These are phyloP conservation scores for Epinotia bilunana DNA, from an alignment of 2,888 invertebrate species.

Conservation along the genomic window DNA sequence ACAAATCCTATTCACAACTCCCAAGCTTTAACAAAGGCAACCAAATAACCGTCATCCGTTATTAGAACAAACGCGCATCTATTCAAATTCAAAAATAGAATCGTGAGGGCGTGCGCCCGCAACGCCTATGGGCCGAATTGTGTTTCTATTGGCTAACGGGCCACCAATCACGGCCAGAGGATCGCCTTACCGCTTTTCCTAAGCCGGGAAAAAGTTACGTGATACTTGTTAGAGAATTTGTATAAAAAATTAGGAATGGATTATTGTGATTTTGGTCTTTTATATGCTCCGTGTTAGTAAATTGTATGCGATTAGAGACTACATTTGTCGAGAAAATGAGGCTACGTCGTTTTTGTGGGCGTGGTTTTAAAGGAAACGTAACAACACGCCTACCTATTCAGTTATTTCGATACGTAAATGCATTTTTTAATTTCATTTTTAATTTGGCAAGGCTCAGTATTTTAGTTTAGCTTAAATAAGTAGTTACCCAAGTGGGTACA, in stretches of 20 bases:
- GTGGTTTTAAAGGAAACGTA: slow-evolving; percentile 11
- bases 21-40: slow-evolving; percentile 18
- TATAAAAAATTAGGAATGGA: not conserved
- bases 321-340: not conserved
- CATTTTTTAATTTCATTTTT: not conserved
- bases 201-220: slow-evolving; percentile 51
- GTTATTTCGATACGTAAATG: not conserved
- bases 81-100: slow-evolving; percentile 78
- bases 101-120: slow-evolving; percentile 74
- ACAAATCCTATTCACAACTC: slow-evolving; percentile 27
- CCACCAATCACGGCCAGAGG: slow-evolving; percentile 74
- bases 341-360: not conserved
- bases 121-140: slow-evolving; percentile 66
- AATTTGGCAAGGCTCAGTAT: not conserved
- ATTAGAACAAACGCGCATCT: slow-evolving; percentile 50
- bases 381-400: slow-evolving; percentile 22
- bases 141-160: slow-evolving; percentile 70
- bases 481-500: no score
- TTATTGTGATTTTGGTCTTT: not conserved
- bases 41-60: slow-evolving; percentile 30
- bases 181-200: slow-evolving; percentile 72
- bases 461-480: no score
- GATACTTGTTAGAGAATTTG: not conserved
- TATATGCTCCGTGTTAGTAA: not conserved
- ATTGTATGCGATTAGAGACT: not conserved